Evolutionary conservation across 2,797 vertebrate species (phyloP).

Genomic region (Alosa sapidissima): DNA sequence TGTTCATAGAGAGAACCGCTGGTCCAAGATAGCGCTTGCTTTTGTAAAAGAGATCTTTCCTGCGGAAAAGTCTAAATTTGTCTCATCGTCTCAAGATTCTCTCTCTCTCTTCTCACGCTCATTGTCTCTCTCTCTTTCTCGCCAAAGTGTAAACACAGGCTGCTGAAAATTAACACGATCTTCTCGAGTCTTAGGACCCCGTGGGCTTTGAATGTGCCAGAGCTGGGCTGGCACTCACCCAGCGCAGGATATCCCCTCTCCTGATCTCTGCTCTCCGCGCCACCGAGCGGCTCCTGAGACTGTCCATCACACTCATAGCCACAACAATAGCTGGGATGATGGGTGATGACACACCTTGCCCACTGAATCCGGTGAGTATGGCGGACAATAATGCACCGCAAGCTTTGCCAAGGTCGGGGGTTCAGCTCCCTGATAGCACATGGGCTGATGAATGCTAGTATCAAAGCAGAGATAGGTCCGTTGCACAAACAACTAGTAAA

Average conservation of each 20-base stretch:
- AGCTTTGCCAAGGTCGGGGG: not conserved
- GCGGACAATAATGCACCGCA: not conserved
- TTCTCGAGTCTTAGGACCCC: not conserved
- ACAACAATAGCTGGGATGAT: constrained; percentile 40
- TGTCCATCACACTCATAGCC: constrained; percentile 30
- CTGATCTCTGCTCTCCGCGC: constrained; percentile 40
- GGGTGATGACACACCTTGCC: constrained; percentile 25
- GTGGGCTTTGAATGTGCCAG: not conserved
- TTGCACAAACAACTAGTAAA: not conserved
- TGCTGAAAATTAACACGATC: constrained; percentile 16
- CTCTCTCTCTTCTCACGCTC: not conserved
- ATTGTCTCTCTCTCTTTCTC: not conserved
- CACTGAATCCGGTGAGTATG: constrained; percentile 1
- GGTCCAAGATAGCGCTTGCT: constrained; percentile 11
- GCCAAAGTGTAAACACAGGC: constrained; percentile 1
- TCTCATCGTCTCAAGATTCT: constrained; percentile 31
- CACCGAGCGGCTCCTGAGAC: constrained; percentile 36
- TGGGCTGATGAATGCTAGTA: not conserved
- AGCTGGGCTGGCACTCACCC: constrained; percentile 38
- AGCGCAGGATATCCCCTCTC: constrained; percentile 56
- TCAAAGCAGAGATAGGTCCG: not conserved
- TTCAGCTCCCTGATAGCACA: not conserved
- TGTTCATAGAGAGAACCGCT: not conserved
- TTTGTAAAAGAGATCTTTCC: constrained; percentile 39
- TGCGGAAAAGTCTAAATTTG: constrained; percentile 51